phyloP scores from a whole-genome alignment of 2,113 vertebrate species.

The Poeciliopsis prolifica region DNA sequence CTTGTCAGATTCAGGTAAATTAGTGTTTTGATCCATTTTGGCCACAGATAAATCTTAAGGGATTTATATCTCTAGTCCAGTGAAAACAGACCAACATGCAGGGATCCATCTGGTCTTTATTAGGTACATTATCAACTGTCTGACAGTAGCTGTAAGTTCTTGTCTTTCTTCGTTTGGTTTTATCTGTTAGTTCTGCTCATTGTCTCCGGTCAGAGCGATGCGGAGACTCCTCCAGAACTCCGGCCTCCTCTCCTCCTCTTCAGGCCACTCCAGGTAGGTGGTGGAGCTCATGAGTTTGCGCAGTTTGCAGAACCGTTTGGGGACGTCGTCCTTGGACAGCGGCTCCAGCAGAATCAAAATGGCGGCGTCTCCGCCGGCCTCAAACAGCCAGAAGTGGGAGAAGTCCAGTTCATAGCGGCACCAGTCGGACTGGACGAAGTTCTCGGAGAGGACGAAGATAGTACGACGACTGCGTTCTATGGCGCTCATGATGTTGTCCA shows the following conservation, averaged over 20 bases:
- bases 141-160: not conserved
- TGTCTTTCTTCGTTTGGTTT: not conserved
- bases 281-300: conserved; percentile 89
- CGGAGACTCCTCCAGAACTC: conserved; percentile 87
- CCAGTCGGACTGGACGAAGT: conserved; percentile 92
- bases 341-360: conserved; percentile 89
- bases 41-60: too few species aligned
- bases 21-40: too few species aligned
- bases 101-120: not conserved
- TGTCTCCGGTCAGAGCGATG: conserved; percentile 69
- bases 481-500: conserved; percentile 89
- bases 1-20: too few species aligned
- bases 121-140: not conserved
- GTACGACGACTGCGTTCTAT: conserved; percentile 88
- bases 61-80: too few species aligned
- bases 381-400: conserved; percentile 90
- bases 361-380: conserved; percentile 70
- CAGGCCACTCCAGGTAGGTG: conserved; percentile 92
- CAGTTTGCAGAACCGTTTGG: conserved; percentile 89
- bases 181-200: not conserved
- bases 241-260: conserved; percentile 62
- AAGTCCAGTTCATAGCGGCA: conserved; percentile 94
- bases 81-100: too few species aligned
- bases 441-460: conserved; percentile 87
- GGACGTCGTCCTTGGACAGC: conserved; percentile 83